Evolutionary conservation across 2,888 invertebrate species (phyloP).

Genomic region (Habrosyne pyritoides): DNA sequence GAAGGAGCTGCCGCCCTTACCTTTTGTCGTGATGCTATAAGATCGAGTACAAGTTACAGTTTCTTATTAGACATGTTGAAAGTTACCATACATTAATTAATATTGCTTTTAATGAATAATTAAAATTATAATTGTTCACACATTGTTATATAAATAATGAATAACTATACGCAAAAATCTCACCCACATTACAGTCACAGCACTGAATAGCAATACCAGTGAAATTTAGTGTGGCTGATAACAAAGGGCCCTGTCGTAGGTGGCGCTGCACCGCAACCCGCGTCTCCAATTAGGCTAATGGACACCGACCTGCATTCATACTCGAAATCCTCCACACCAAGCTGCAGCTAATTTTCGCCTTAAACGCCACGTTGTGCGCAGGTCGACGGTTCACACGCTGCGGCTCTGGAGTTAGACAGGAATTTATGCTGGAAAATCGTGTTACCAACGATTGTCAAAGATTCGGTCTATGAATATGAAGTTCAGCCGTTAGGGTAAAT

Average conservation of each 20-base stretch:
- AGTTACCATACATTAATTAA: slow-evolving; percentile 48
- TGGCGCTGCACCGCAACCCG: slow-evolving; percentile 52
- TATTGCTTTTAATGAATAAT: background rate
- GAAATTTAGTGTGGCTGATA: slow-evolving; percentile 47
- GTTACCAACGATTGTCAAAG: background rate
- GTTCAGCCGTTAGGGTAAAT: too few species aligned
- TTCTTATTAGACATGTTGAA: slow-evolving; percentile 68
- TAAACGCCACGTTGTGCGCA: slow-evolving; percentile 56
- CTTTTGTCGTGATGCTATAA: slow-evolving; percentile 72
- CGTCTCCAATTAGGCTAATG: slow-evolving; percentile 83
- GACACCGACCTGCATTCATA: slow-evolving; percentile 81
- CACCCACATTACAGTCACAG: background rate
- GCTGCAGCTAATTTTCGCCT: slow-evolving; percentile 80
- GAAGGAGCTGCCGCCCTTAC: slow-evolving; percentile 68
- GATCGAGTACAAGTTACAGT: slow-evolving; percentile 70
- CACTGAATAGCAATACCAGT: slow-evolving; percentile 15
- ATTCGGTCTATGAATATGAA: too few species aligned
- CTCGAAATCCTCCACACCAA: slow-evolving; percentile 79
- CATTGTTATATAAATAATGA: background rate
- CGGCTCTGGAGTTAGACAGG: slow-evolving; percentile 12
- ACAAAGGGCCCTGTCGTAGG: slow-evolving; percentile 61
- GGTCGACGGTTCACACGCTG: slow-evolving; percentile 43
- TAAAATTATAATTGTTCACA: background rate
- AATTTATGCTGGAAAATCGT: background rate
- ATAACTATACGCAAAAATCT: background rate